phyloP scores from a whole-genome alignment of 2,113 vertebrate genomes.

The Rhombomys opimus region DNA sequence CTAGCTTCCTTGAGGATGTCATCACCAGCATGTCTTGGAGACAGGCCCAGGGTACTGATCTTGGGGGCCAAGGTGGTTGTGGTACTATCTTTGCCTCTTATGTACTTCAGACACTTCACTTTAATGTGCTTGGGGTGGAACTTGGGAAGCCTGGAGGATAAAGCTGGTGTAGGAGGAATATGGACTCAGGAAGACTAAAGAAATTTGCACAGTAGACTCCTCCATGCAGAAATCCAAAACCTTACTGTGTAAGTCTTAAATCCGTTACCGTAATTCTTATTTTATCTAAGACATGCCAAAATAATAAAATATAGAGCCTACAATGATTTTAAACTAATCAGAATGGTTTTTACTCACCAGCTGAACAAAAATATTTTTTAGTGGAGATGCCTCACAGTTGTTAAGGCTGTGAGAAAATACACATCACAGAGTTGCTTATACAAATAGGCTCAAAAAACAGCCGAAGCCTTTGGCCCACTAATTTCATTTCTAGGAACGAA shows the following conservation, averaged over 20 bases:
- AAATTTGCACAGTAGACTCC: background rate
- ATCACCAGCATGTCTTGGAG: background rate
- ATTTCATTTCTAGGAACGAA: constrained; percentile 20
- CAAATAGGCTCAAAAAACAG: background rate
- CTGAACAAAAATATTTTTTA: background rate
- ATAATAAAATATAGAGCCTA: background rate
- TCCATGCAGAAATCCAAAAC: background rate
- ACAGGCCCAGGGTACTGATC: background rate
- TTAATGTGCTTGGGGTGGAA: no score
- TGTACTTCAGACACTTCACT: background rate
- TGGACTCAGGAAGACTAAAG: background rate
- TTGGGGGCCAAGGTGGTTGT: background rate
- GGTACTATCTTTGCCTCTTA: background rate
- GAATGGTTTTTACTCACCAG: background rate
- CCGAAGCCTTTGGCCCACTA: background rate
- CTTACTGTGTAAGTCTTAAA: background rate
- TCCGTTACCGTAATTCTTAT: background rate
- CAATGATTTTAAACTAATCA: constrained; percentile 35
- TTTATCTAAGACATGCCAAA: background rate
- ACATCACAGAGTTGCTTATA: background rate
- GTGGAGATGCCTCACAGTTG: no score
- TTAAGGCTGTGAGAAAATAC: background rate
- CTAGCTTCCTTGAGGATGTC: background rate
- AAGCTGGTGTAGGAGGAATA: background rate
- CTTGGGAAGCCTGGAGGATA: background rate